Conservation (phyloP, 2,113 vertebrate genomes). For the Cyrtonyx montezumae region DNA sequence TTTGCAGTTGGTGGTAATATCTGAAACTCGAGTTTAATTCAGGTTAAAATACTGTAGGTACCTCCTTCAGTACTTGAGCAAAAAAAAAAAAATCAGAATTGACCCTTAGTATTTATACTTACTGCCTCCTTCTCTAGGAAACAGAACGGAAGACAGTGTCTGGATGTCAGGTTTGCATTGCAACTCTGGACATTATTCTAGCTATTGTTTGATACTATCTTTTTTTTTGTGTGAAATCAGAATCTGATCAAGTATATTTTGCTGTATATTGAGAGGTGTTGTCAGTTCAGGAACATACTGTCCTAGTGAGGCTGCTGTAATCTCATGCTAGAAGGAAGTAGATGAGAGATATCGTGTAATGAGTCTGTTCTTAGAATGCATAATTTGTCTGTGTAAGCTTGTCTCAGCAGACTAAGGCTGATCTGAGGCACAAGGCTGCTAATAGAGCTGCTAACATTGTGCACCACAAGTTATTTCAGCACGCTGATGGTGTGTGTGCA, state of each 20-base stretch:
- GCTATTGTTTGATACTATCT: not conserved
- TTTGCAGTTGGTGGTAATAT: not conserved
- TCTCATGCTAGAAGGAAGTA: not conserved
- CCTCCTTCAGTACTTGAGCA: not conserved
- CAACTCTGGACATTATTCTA: not conserved
- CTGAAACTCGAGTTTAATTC: not conserved
- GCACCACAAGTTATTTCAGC: not conserved
- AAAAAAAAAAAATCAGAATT: not conserved
- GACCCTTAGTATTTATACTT: not conserved
- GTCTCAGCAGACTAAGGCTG: not conserved
- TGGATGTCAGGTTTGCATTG: not conserved
- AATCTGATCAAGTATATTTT: accelerated
- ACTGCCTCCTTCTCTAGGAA: not conserved
- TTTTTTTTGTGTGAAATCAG: not conserved
- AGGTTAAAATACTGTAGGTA: not conserved
- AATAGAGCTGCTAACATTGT: accelerated
- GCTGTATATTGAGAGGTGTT: not conserved
- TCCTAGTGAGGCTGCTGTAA: not conserved
- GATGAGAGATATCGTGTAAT: not conserved
- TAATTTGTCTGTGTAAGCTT: not conserved
- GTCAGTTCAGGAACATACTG: not conserved
- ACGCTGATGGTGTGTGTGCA: not conserved
- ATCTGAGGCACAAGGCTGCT: not conserved
- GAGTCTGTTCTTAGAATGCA: not conserved
- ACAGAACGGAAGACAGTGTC: not conserved